Percentiles rank a stretch among this genome's conserved stretches.
Conservation (phyloP, 2,797 vertebrate genomes). For the Novumbra hubbsi region DNA sequence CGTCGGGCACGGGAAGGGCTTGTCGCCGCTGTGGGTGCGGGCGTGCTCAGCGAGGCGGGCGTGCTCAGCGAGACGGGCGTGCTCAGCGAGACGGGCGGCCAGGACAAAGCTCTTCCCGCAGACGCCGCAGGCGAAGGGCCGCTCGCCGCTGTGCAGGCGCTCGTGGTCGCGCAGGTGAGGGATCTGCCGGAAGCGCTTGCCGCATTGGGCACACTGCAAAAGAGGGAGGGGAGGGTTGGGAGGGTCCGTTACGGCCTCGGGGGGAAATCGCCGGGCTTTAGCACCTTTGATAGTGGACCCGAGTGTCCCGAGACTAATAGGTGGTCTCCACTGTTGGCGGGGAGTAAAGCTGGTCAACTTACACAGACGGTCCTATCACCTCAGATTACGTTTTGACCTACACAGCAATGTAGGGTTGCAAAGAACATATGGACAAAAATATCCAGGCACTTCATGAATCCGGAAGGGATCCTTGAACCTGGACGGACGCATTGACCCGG, state of each 20-base stretch:
- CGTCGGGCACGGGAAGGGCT: conserved; percentile 64
- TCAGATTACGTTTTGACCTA: too few relatives aligned
- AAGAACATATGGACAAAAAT: neutral
- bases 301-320: conserved; percentile 38
- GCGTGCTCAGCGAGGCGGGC: conserved; percentile 72
- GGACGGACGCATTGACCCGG: neutral
- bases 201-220: conserved; percentile 35
- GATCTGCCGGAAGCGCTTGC: conserved; percentile 51
- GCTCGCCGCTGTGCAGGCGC: conserved; percentile 54
- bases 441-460: neutral
- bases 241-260: too few relatives aligned
- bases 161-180: conserved; percentile 65
- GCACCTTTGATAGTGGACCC: conserved; percentile 28
- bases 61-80: conserved; percentile 71
- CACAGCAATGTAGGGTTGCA: neutral
- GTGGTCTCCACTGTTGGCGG: conserved; percentile 29
- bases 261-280: conserved; percentile 13
- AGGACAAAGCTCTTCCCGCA: conserved; percentile 76
- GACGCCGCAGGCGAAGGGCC: conserved; percentile 70
- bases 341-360: neutral
- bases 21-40: conserved; percentile 71
- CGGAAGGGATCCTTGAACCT: neutral
- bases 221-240: conserved; percentile 5
- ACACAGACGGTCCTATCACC: too few relatives aligned
- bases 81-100: conserved; percentile 69